A percentile compares a stretch with the other conserved stretches of the same genome.
phyloP scores from a whole-genome alignment of 2,888 invertebrate genomes.

The Carpatolechia fugitivella region DNA sequence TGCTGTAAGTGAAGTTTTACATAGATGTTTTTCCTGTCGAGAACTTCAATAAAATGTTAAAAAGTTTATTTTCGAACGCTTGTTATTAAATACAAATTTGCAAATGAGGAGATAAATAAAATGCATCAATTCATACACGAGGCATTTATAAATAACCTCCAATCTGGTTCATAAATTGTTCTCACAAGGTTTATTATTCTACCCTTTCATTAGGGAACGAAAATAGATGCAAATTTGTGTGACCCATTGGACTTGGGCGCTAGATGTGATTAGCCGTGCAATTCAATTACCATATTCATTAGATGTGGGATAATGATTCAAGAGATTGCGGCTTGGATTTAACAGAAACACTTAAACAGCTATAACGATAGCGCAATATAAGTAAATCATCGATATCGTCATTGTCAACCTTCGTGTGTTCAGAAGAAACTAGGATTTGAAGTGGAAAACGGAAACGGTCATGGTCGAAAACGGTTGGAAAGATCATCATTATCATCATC shows the following conservation, averaged over 20 bases:
- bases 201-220: neutral
- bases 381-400: neutral
- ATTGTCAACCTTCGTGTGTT: too few species aligned
- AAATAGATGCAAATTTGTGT: conserved; percentile 2
- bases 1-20: too few species aligned
- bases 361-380: too few species aligned
- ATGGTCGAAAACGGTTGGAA: too few species aligned
- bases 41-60: too few species aligned
- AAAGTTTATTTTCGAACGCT: too few species aligned
- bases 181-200: neutral
- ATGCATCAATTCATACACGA: neutral
- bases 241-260: neutral
- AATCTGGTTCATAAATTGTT: neutral
- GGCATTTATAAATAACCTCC: too few species aligned
- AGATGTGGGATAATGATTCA: conserved; percentile 23
- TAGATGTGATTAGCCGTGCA: conserved; percentile 20
- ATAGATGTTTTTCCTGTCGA: too few species aligned
- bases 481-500: too few species aligned
- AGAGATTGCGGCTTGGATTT: conserved; percentile 27
- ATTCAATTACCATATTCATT: conserved; percentile 34
- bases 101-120: neutral
- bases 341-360: conserved; percentile 10
- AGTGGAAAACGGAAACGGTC: too few species aligned
- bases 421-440: too few species aligned
- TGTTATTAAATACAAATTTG: too few species aligned